Conservation (phyloP, 2,888 invertebrate genomes). For the Dysmachus trigonus region DNA sequence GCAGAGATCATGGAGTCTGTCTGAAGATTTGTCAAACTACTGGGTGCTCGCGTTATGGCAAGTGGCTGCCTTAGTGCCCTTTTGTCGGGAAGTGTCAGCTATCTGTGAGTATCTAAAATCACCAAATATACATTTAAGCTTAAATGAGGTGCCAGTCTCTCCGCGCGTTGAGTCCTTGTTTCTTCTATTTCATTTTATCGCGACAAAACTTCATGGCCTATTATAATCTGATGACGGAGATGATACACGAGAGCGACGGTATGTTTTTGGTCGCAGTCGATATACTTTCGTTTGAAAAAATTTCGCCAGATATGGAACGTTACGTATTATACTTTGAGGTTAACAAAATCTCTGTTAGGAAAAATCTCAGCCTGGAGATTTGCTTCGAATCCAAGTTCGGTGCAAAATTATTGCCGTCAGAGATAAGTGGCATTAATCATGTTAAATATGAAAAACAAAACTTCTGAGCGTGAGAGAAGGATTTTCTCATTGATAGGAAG, state of each 20-base stretch:
- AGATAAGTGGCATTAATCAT: slow-evolving; percentile 36
- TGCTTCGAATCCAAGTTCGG: background rate
- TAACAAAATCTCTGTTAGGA: slow-evolving; percentile 1
- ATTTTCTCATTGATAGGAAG: background rate
- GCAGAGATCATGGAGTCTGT: slow-evolving; percentile 42
- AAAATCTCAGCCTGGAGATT: background rate
- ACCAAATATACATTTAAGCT: slow-evolving; percentile 37
- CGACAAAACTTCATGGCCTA: slow-evolving; percentile 40
- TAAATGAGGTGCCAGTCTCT: slow-evolving; percentile 42
- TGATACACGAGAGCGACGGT: slow-evolving; percentile 26
- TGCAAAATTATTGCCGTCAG: background rate
- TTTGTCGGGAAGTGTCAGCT: slow-evolving; percentile 7
- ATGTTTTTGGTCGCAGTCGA: background rate
- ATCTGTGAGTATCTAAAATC: slow-evolving; percentile 35
- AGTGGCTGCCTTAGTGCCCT: slow-evolving; percentile 21
- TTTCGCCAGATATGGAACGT: background rate
- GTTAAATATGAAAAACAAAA: slow-evolving; percentile 27
- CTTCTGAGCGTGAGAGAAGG: background rate
- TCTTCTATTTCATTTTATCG: slow-evolving; percentile 34
- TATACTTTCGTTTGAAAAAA: background rate
- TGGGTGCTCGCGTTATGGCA: background rate
- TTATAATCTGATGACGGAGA: slow-evolving; percentile 40
- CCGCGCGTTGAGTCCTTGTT: slow-evolving; percentile 15
- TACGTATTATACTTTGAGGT: slow-evolving; percentile 22
- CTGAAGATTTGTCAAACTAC: slow-evolving; percentile 42